phyloP scores from a whole-genome alignment of 2,888 invertebrate species.

The Agrochola lychnidis region DNA sequence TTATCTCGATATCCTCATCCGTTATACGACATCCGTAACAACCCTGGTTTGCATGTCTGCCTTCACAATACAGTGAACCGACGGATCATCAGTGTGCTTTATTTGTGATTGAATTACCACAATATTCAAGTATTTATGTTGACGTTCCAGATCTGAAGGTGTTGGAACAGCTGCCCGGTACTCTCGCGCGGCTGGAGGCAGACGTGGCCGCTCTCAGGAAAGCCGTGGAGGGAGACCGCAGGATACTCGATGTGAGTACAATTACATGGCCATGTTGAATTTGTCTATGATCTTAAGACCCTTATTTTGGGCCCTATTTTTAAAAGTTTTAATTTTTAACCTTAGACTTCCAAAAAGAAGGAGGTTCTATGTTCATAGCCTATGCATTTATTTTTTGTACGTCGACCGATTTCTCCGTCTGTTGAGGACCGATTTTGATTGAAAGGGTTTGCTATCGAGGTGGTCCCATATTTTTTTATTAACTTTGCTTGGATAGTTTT shows the following conservation, averaged over 20 bases:
- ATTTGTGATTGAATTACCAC: not conserved
- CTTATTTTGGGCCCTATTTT: not conserved
- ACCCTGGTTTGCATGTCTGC: too few species aligned
- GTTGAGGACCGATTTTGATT: too few species aligned
- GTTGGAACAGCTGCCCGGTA: constrained; percentile 86
- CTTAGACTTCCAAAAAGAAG: too few species aligned
- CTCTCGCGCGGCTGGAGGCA: constrained; percentile 84
- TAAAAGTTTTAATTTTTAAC: not conserved
- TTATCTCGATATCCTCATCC: too few species aligned
- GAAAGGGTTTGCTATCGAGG: too few species aligned
- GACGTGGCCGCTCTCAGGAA: constrained; percentile 87
- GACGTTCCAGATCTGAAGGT: constrained; percentile 83
- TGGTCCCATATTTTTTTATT: too few species aligned
- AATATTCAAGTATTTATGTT: not conserved
- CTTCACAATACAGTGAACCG: not conserved
- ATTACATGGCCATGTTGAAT: not conserved
- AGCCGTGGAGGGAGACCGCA: constrained; percentile 85
- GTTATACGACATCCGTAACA: too few species aligned
- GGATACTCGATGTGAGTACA: constrained; percentile 72
- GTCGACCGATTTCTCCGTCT: too few species aligned
- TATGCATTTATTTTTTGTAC: too few species aligned
- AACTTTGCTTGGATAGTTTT: too few species aligned
- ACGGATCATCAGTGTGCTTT: not conserved
- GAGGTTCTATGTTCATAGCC: too few species aligned
- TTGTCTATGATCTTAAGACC: not conserved